Evolutionary conservation across 2,113 vertebrate genomes (phyloP).

Genomic region (Rynchops niger): DNA sequence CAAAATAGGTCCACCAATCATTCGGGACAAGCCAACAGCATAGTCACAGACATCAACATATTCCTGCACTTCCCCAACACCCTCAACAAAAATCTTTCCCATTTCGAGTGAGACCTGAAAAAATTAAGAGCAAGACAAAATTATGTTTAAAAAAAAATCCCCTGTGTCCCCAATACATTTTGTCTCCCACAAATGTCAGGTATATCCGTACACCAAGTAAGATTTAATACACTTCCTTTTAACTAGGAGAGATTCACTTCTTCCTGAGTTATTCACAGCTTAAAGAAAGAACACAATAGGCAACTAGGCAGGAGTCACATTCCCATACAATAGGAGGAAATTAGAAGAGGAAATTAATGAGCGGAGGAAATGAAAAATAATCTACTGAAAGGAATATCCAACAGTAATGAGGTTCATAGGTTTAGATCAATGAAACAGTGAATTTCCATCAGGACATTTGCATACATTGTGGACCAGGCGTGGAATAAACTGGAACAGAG

Average conservation of each 20-base stretch:
- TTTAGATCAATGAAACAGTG: not conserved
- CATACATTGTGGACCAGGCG: accelerated
- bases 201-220: not conserved
- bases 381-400: not conserved
- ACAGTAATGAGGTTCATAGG: not conserved
- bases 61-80: constrained; percentile 96
- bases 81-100: constrained; percentile 97
- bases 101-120: constrained; percentile 93
- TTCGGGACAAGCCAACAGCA: constrained; percentile 94
- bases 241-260: not conserved
- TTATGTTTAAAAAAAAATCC: not conserved
- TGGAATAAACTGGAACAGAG: not conserved
- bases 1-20: constrained; percentile 92
- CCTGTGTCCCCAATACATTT: not conserved
- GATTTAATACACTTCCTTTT: not conserved
- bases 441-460: not conserved
- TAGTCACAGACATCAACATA: constrained; percentile 97
- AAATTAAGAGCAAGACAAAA: not conserved
- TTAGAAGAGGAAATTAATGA: not conserved
- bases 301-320: not conserved
- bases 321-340: not conserved
- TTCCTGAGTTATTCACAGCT: not conserved
- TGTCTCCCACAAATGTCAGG: not conserved
- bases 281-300: not conserved
- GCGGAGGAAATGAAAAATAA: not conserved